A percentile compares a stretch with the other conserved stretches of the same genome.
Evolutionary conservation across 2,797 vertebrate species (phyloP).

Genomic region (Peromyscus eremicus): DNA sequence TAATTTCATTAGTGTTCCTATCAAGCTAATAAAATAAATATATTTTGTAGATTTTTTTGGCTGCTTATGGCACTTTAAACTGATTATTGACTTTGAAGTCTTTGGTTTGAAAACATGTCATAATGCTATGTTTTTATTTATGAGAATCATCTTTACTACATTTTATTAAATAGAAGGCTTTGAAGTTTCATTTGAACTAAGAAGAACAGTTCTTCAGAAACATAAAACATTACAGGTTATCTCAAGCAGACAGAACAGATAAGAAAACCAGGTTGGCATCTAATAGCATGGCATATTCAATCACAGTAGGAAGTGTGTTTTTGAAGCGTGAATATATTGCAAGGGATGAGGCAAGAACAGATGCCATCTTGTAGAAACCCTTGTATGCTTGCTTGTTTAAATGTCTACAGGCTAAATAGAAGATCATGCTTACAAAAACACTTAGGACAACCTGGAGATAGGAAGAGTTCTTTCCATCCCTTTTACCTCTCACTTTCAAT

Average conservation of each 20-base stretch:
- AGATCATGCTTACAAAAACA: neutral
- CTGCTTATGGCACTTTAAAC: neutral
- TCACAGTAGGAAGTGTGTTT: constrained; percentile 7
- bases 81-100: neutral
- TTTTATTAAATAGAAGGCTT: neutral
- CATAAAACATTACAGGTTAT: neutral
- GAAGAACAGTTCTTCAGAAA: neutral
- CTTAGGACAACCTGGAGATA: neutral
- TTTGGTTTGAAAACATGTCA: neutral
- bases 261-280: neutral
- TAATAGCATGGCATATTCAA: constrained; percentile 1
- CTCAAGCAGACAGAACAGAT: neutral
- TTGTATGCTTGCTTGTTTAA: neutral
- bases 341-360: neutral
- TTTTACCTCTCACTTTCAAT: neutral
- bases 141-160: neutral
- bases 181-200: neutral
- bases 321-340: neutral
- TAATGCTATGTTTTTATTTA: neutral
- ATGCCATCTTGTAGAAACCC: neutral
- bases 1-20: neutral
- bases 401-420: constrained; percentile 5
- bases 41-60: neutral
- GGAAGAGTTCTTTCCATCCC: neutral
- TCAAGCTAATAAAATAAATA: neutral